Evolutionary conservation across 2,888 invertebrate genomes (phyloP).

Genomic region (Trichacis sp.): DNA sequence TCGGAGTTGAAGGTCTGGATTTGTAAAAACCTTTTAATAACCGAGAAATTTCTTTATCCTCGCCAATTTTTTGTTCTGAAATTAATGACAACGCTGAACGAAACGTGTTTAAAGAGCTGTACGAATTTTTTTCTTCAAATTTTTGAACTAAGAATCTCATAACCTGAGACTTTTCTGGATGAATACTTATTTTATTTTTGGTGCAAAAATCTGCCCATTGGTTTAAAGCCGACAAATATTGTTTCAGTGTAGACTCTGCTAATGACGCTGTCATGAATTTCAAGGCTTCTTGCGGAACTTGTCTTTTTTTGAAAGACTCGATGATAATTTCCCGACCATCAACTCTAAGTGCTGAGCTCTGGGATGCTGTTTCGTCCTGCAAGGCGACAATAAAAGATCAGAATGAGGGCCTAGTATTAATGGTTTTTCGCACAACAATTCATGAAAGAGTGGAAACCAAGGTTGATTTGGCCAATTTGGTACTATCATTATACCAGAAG

Average conservation of each 20-base stretch:
- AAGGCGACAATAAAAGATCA: conserved; percentile 7
- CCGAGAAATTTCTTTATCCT: conserved; percentile 1
- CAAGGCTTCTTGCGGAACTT: background rate
- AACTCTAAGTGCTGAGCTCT: background rate
- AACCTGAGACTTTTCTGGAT: background rate
- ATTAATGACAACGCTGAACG: conserved; percentile 25
- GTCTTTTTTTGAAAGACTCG: conserved; percentile 1
- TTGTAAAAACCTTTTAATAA: conserved; percentile 25
- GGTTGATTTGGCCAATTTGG: conserved; percentile 10
- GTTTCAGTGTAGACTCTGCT: background rate
- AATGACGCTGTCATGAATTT: background rate
- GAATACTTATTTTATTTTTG: background rate
- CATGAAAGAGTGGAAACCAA: background rate
- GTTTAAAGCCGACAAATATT: background rate
- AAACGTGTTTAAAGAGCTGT: conserved; percentile 11
- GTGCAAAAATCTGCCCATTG: conserved; percentile 1
- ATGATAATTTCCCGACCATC: background rate
- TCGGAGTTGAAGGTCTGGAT: conserved; percentile 15
- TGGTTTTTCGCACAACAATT: background rate
- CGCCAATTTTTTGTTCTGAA: conserved; percentile 5
- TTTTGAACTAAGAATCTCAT: background rate
- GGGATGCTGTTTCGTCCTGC: background rate
- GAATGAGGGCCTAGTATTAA: background rate
- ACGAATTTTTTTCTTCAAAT: background rate
- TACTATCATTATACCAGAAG: conserved; percentile 12